Evolutionary conservation across 2,113 vertebrate species (phyloP).

Genomic region (Peucedramus taeniatus): DNA sequence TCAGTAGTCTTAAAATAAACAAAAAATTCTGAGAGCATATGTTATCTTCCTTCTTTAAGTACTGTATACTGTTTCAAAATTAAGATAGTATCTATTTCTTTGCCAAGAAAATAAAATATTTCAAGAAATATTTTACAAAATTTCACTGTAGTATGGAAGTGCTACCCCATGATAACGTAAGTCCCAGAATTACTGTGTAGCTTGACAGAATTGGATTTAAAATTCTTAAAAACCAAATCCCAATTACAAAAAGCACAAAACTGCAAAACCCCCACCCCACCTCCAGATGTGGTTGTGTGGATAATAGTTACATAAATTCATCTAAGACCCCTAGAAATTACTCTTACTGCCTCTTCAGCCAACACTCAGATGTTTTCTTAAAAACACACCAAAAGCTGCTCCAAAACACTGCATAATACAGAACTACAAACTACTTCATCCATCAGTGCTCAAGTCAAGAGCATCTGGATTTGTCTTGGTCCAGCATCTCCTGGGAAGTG

Average conservation of each 20-base stretch:
- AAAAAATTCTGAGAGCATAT: not conserved
- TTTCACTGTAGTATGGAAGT: not conserved
- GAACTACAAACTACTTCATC: not conserved
- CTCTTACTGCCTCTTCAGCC: not conserved
- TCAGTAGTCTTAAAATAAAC: not conserved
- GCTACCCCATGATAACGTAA: not conserved
- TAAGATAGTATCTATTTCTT: not conserved
- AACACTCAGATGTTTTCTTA: not conserved
- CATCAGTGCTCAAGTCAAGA: not conserved
- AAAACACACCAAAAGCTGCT: not conserved
- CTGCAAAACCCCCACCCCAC: too few relatives aligned
- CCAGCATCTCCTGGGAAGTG: not conserved
- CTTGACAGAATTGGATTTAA: not conserved
- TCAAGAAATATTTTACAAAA: not conserved
- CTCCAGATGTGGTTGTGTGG: not conserved
- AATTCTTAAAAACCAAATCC: not conserved
- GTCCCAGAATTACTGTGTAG: not conserved
- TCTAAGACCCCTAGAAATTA: not conserved
- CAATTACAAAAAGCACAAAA: not conserved
- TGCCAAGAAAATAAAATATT: not conserved
- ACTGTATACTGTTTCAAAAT: not conserved
- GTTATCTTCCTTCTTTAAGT: not conserved
- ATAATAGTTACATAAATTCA: not conserved
- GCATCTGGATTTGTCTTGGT: not conserved
- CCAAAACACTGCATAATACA: not conserved